A percentile compares a stretch with the other conserved stretches of the same genome.
phyloP scores from a whole-genome alignment of 1,140 invertebrate genomes.

The Bombus difficillimus region DNA sequence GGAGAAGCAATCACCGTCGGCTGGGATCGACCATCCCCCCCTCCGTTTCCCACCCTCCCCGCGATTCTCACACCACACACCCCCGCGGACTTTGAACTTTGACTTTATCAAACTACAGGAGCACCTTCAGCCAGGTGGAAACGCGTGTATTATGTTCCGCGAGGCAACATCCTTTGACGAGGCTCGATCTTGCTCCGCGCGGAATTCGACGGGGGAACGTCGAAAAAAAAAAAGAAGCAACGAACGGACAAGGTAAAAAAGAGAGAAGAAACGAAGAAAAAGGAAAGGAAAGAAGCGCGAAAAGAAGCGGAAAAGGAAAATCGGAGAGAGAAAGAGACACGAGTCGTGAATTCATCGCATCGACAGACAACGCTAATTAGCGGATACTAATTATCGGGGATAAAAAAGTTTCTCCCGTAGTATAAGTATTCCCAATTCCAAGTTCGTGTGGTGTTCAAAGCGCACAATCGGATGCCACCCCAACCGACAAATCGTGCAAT shows the following conservation, averaged over 20 bases:
- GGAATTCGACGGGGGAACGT: conserved; percentile 33
- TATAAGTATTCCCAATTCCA: conserved; percentile 33
- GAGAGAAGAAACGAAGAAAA: background rate
- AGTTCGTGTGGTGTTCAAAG: background rate
- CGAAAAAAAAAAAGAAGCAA: background rate
- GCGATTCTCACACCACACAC: conserved; percentile 66
- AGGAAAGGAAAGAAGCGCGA: too few species aligned
- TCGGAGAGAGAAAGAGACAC: too few species aligned
- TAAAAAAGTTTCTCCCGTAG: conserved; percentile 10
- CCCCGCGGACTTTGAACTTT: conserved; percentile 73
- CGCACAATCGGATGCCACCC: conserved; percentile 28
- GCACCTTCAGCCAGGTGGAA: conserved; percentile 69
- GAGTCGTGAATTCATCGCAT: conserved; percentile 24
- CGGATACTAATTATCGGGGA: conserved; percentile 49
- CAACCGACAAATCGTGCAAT: conserved; percentile 37
- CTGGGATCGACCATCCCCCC: conserved; percentile 64
- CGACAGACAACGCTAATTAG: conserved; percentile 49
- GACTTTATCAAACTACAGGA: conserved; percentile 68
- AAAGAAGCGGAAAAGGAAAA: background rate
- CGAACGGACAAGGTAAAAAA: too few species aligned
- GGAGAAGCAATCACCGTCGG: conserved; percentile 78
- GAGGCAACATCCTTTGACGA: conserved; percentile 62
- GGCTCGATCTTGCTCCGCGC: conserved; percentile 39
- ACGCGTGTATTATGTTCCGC: conserved; percentile 64
- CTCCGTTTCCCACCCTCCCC: conserved; percentile 37